Conservation (phyloP, 2,888 invertebrate species). For the Meandrusa payeni region DNA sequence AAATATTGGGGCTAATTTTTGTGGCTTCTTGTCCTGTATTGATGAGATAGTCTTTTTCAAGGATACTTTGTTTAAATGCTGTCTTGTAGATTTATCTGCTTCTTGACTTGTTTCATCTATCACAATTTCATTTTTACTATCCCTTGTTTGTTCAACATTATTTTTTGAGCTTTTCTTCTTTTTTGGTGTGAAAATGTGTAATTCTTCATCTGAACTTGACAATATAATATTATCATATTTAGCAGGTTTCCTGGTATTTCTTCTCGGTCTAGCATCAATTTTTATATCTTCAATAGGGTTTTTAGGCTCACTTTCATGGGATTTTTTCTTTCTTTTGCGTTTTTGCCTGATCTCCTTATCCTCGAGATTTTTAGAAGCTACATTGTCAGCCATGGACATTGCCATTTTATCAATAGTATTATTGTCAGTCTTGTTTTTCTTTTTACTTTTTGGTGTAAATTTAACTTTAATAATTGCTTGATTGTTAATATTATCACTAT, state of each 20-base stretch:
- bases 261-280: constrained; percentile 51
- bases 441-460: constrained; percentile 49
- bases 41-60: background rate
- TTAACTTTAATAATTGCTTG: constrained; percentile 56
- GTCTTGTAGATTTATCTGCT: background rate
- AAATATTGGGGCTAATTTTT: constrained; percentile 88
- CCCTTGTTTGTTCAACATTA: background rate
- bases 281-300: constrained; percentile 16
- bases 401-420: constrained; percentile 37
- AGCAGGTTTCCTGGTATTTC: constrained; percentile 57
- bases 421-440: constrained; percentile 44
- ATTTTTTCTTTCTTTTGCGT: constrained; percentile 34
- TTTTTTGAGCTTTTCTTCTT: constrained; percentile 44
- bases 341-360: constrained; percentile 32
- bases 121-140: background rate
- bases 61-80: constrained; percentile 3
- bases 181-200: constrained; percentile 67
- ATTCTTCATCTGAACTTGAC: constrained; percentile 66
- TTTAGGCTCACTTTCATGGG: constrained; percentile 9
- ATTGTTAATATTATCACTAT: constrained; percentile 30
- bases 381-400: background rate
- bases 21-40: constrained; percentile 29
- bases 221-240: constrained; percentile 57
- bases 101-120: background rate
- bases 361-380: background rate